These are phyloP conservation scores for Lepidothrix coronata DNA, from an alignment of 2,113 vertebrate species.

Conservation along the genomic window DNA sequence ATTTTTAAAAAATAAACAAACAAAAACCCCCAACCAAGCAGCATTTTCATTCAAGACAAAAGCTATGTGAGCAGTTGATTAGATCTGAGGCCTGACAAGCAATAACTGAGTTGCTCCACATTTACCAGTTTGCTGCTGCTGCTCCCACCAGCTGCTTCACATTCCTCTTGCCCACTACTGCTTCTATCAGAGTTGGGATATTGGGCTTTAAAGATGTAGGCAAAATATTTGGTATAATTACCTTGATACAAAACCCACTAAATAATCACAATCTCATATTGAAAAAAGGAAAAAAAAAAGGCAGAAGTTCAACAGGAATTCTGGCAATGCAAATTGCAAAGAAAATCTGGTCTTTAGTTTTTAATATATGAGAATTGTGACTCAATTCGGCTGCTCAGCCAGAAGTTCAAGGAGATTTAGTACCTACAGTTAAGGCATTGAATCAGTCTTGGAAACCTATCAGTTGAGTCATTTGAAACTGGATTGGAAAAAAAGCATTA, in stretches of 20 bases:
- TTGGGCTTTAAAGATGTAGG: not conserved
- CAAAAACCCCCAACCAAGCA: not conserved
- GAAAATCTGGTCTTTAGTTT: constrained; percentile 2
- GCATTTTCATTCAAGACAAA: not conserved
- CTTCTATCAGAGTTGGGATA: rapidly evolving
- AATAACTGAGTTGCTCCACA: not conserved
- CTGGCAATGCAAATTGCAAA: not conserved
- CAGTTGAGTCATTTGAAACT: not conserved
- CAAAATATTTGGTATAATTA: not conserved
- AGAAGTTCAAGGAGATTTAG: constrained; percentile 22
- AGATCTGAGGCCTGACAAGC: not conserved
- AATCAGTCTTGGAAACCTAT: not conserved
- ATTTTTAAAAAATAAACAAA: too few species aligned
- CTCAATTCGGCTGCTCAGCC: not conserved
- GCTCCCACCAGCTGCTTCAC: not conserved
- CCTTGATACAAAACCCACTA: not conserved
- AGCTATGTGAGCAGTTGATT: not conserved
- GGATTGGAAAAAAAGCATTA: not conserved
- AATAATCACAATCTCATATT: not conserved
- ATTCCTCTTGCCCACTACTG: not conserved
- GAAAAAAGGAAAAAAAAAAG: too few species aligned
- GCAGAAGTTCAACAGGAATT: not conserved
- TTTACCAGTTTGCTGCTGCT: not conserved
- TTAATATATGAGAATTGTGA: not conserved
- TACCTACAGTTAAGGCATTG: not conserved